phyloP scores from a whole-genome alignment of 2,797 vertebrate genomes.

The Accipiter fasciatus region DNA sequence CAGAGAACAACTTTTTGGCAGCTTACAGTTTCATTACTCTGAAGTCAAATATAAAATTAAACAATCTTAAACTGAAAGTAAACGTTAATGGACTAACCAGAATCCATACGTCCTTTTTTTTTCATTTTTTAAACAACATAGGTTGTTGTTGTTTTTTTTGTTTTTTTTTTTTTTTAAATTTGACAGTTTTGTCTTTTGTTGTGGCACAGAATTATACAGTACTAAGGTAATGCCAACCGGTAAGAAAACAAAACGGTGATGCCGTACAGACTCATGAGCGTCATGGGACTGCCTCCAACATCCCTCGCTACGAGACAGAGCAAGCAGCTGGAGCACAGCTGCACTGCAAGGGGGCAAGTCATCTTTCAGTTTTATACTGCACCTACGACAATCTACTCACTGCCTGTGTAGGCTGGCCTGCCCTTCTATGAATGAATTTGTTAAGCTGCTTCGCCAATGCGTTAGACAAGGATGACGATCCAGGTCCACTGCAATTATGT shows the following conservation, averaged over 20 bases:
- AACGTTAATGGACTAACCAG: slow-evolving; percentile 57
- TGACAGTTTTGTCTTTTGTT: neutral
- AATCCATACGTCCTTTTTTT: slow-evolving; percentile 4
- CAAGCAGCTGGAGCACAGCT: neutral
- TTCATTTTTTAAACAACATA: neutral
- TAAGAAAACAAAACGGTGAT: slow-evolving; percentile 14
- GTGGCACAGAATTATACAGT: slow-evolving; percentile 50
- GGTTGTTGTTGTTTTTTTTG: neutral
- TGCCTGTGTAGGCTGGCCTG: slow-evolving; percentile 18
- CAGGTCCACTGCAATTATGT: neutral
- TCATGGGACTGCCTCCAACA: slow-evolving; percentile 37
- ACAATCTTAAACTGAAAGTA: slow-evolving; percentile 24
- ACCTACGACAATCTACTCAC: neutral
- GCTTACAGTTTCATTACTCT: slow-evolving; percentile 55
- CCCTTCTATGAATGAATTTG: neutral
- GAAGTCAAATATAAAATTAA: slow-evolving; percentile 53
- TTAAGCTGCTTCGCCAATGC: slow-evolving; percentile 51
- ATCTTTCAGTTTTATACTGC: neutral
- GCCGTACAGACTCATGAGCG: slow-evolving; percentile 19
- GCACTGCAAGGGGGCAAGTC: neutral
- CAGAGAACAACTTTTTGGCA: slow-evolving; percentile 64
- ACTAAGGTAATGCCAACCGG: slow-evolving; percentile 55
- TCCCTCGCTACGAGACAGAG: neutral
- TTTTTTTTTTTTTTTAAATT: neutral
- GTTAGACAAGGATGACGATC: neutral